phyloP scores from a whole-genome alignment of 1,140 invertebrate species.

The Lepidostoma basale region DNA sequence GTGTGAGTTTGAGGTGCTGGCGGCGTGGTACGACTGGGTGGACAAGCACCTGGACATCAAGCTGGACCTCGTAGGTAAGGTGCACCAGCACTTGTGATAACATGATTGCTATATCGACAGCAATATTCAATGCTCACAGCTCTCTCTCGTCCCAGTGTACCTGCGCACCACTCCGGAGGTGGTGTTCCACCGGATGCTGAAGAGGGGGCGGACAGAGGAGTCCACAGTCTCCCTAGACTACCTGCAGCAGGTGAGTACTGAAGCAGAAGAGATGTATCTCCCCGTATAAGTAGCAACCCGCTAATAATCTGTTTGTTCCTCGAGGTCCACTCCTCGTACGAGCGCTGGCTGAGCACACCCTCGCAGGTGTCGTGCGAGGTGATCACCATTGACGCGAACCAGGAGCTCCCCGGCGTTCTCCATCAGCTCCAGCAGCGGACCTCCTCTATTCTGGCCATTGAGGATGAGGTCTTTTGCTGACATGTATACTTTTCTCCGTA shows the following conservation, averaged over 20 bases:
- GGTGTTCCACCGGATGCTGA: slow-evolving; percentile 78
- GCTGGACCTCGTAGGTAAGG: slow-evolving; percentile 83
- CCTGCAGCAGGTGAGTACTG: slow-evolving; percentile 66
- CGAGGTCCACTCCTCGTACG: slow-evolving; percentile 59
- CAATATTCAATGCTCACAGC: not conserved
- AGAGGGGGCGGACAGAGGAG: slow-evolving; percentile 80
- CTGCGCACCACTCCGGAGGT: slow-evolving; percentile 80
- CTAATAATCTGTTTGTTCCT: not conserved
- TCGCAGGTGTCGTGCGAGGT: slow-evolving; percentile 54
- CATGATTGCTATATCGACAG: not conserved
- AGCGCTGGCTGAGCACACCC: slow-evolving; percentile 55
- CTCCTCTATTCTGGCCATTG: slow-evolving; percentile 50
- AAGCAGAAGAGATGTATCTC: not conserved
- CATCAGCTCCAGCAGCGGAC: slow-evolving; percentile 54
- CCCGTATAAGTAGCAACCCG: not conserved
- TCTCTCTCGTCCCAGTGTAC: slow-evolving; percentile 70
- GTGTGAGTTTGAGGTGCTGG: slow-evolving; percentile 72
- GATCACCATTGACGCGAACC: slow-evolving; percentile 56
- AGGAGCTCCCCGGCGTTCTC: slow-evolving; percentile 49
- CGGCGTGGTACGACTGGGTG: slow-evolving; percentile 84
- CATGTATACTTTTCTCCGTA: too few species aligned
- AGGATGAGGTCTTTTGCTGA: not conserved
- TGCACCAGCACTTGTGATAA: not conserved
- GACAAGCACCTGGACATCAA: slow-evolving; percentile 71
- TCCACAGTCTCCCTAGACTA: slow-evolving; percentile 74